Evolutionary conservation across 2,888 invertebrate species (phyloP).

Genomic region (Rhaphigaster nebulosa): DNA sequence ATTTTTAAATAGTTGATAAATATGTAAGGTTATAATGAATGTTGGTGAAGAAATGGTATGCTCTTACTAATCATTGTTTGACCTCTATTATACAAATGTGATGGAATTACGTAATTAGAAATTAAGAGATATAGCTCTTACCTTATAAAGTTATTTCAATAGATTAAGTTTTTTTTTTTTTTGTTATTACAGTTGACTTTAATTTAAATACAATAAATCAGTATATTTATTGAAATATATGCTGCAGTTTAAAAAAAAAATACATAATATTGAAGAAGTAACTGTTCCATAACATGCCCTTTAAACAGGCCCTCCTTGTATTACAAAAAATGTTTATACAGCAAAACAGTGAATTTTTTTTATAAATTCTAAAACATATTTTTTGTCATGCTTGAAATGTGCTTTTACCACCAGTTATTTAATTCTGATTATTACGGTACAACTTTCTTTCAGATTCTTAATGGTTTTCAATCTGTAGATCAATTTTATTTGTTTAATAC

Average conservation of each 20-base stretch:
- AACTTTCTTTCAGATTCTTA: too few relatives aligned
- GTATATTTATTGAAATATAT: background rate
- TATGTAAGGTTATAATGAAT: background rate
- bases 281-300: background rate
- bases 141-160: too few relatives aligned
- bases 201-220: background rate
- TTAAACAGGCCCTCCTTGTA: background rate
- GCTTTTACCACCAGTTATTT: background rate
- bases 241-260: background rate
- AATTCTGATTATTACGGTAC: too few relatives aligned
- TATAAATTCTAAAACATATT: background rate
- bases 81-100: background rate
- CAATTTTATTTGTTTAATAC: background rate
- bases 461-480: too few relatives aligned
- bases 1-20: background rate
- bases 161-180: background rate
- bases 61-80: background rate
- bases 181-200: background rate
- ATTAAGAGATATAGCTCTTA: background rate
- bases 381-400: background rate
- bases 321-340: background rate
- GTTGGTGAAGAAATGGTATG: background rate
- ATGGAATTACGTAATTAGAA: background rate
- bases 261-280: background rate
- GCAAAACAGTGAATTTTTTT: background rate